Evolutionary conservation across 1,140 invertebrate genomes (phyloP).

Genomic region (Coenobita brevimanus): DNA sequence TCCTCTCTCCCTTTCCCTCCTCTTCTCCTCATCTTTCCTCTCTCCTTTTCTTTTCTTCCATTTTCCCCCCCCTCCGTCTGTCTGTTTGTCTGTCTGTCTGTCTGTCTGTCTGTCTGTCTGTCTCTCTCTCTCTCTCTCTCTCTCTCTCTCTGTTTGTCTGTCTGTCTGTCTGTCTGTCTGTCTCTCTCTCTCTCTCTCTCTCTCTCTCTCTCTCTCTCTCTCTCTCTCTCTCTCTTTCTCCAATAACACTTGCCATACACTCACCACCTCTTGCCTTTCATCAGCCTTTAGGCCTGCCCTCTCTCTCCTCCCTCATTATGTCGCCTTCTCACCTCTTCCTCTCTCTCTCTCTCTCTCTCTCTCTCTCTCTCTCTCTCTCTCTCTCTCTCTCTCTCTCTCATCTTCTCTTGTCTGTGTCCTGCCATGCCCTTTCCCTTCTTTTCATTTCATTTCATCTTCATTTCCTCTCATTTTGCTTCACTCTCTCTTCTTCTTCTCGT

Average conservation of each 20-base stretch:
- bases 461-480: background rate
- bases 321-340: background rate
- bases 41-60: background rate
- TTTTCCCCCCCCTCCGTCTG: background rate
- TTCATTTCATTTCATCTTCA: background rate
- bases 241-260: too few relatives aligned
- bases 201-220: background rate
- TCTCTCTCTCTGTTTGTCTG: background rate
- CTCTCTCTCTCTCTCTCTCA: background rate
- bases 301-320: background rate
- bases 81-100: background rate
- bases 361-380: background rate
- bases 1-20: background rate
- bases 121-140: background rate
- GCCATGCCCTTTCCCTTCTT: background rate
- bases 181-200: background rate
- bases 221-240: background rate
- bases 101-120: too few relatives aligned
- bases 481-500: background rate
- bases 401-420: background rate
- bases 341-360: background rate
- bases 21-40: background rate
- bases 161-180: background rate
- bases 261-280: background rate
- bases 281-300: background rate